Conservation (phyloP, 2,888 invertebrate genomes). For the Zaprionus lineosus region DNA sequence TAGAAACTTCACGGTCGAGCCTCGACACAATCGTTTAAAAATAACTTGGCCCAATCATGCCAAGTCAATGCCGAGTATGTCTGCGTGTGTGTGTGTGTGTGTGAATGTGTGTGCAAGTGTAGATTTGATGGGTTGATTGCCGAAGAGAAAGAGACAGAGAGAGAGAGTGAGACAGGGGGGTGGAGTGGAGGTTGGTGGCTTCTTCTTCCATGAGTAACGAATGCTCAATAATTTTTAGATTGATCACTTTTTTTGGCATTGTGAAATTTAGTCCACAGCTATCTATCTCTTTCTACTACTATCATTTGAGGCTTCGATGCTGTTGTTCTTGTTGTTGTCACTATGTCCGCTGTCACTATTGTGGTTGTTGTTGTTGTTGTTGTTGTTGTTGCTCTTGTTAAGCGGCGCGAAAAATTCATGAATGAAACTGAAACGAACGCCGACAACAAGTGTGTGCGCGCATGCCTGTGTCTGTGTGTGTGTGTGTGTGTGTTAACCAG, state of each 20-base stretch:
- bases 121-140: too few species aligned
- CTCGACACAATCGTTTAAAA: conserved; percentile 60
- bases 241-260: conserved; percentile 63
- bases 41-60: conserved; percentile 64
- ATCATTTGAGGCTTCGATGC: too few species aligned
- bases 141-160: too few species aligned
- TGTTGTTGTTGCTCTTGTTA: not conserved
- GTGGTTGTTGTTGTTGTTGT: too few species aligned
- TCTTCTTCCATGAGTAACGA: conserved; percentile 62
- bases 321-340: too few species aligned
- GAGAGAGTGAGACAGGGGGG: too few species aligned
- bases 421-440: conserved; percentile 54
- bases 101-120: too few species aligned
- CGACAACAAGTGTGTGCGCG: conserved; percentile 15
- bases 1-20: conserved; percentile 41
- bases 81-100: too few species aligned
- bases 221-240: conserved; percentile 57
- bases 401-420: conserved; percentile 52
- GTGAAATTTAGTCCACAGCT: conserved; percentile 60
- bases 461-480: not conserved
- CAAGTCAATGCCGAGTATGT: conserved; percentile 4
- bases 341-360: too few species aligned
- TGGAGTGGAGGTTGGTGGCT: conserved; percentile 32
- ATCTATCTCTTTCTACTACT: not conserved
- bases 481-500: not conserved